Evolutionary conservation across 2,888 invertebrate genomes (phyloP).

Genomic region (Mycalesis mineus): DNA sequence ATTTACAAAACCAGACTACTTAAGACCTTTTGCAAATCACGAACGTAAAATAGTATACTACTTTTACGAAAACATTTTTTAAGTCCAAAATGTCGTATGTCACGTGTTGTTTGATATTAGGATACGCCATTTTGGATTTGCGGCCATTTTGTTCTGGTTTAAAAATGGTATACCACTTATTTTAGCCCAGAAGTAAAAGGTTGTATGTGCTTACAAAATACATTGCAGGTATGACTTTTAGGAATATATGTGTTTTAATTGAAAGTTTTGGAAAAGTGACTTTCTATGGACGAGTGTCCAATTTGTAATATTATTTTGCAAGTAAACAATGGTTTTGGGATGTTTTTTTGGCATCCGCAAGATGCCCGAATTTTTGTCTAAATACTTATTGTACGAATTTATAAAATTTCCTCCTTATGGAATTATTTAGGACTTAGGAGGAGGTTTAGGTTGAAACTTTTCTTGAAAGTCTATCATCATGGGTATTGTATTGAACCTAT

Average conservation of each 20-base stretch:
- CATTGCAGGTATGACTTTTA: conserved; percentile 24
- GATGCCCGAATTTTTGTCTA: too few relatives aligned
- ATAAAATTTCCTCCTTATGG: too few relatives aligned
- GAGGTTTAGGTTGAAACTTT: too few relatives aligned
- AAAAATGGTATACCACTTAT: conserved; percentile 64
- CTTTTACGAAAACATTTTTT: conserved; percentile 42
- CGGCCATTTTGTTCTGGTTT: conserved; percentile 44
- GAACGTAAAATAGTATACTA: conserved; percentile 57
- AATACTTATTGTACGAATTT: too few relatives aligned
- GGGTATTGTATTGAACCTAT: too few relatives aligned
- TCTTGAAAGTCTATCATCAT: too few relatives aligned
- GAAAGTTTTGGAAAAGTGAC: conserved; percentile 31
- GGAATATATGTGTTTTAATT: background rate
- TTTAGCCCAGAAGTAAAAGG: conserved; percentile 30
- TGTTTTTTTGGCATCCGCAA: too few relatives aligned
- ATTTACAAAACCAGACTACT: conserved; percentile 20
- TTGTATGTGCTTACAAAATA: conserved; percentile 18
- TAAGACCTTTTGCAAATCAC: conserved; percentile 39
- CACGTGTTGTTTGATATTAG: conserved; percentile 31
- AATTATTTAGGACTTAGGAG: too few relatives aligned
- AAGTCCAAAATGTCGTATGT: conserved; percentile 42
- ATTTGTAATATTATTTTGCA: conserved; percentile 31
- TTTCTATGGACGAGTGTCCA: conserved; percentile 44
- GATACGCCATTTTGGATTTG: conserved; percentile 41
- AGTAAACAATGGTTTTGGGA: too few relatives aligned